Base-by-base conservation (phyloP, 2,797 vertebrate genomes). In the Brotula barbata region DNA sequence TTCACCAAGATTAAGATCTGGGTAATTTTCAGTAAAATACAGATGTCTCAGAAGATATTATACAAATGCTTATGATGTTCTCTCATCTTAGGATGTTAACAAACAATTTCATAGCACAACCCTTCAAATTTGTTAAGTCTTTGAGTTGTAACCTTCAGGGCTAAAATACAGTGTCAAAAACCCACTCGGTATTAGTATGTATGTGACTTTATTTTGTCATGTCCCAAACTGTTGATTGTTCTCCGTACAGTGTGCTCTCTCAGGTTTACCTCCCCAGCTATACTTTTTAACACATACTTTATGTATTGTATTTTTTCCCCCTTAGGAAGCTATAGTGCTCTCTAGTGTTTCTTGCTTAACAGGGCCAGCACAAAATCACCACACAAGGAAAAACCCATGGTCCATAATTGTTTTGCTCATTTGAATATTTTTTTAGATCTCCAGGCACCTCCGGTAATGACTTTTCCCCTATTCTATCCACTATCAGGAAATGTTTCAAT, bases 331-430 rank as follows among this genome's bases (percentile, higher is more conserved):
- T 39, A 4, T 75, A 83, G 76, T 58, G 48, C 55, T 77, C 54
- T 77, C 17, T 75, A 71, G 75, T 59, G 67, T 77, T 48, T 85
- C 77, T 80, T 77, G 63, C 84, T 88, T 84, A 80, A 87, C 85
- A 82, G 82, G 78, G 2, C 56, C 74, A 54, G 63, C 65, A 68
- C 56, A 77, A 74, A 77, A 6, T 56, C 81, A 81, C 71, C 0
- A 76, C 70, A 77, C 75, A 65, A 64, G 81, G 75, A 66, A 80
- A 70, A 51, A 60, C 83, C 59, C n/a, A 48, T 62, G 13, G 49
- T 81, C 72, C 61, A 52, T 75, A 54, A 78, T 68, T 68, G 76
- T 72, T 76, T n/a, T 81, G 80, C 71, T 83, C 67, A 83, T 42
- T 33, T 50, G 80, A 85, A 73, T 78, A 78, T 86, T 39, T 39